Base-by-base conservation (phyloP, 2,888 invertebrate genomes). In the Drosophila stalkeri region DNA sequence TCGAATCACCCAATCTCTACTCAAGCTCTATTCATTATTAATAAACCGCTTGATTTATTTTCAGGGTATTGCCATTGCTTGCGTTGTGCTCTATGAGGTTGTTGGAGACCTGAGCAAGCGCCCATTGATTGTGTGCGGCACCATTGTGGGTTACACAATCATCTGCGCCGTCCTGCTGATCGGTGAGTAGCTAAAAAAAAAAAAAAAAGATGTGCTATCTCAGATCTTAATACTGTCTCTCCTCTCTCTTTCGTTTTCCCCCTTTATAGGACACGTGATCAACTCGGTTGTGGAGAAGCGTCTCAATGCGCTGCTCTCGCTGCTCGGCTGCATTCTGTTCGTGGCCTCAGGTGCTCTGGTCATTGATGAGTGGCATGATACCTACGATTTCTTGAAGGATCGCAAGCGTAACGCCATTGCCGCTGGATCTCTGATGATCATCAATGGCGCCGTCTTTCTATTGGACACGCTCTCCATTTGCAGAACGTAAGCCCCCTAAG, bases 381-480 rank as follows among this genome's bases (percentile, higher is more conserved):
- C 49, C 59, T 70, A 81, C 8, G 86, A 89, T 8, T 49, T 89
- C 27, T 68, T 75, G 67, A 89, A 86, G 70, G 91, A 92, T 7
- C 77, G 80, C 65, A 92, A 92, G 79, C 92, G 92, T 37, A 90
- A 92, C 56, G 91, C 92, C 18, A 75, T 92, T 6, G 92, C 92
- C 35, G 91, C 92, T 23, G 92, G 92, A 6, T 90, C 92, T 0
- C 63, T 92, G 80, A 92, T 92, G 92, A 92, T 92, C 76, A 92
- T 92, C 80, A 92, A 92, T 63, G 92, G 91, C 5, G 91, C 89
- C 33, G 91, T 92, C 72, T 92, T 92, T 75, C 71, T 92, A 1
- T 73, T 92, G 80, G 92, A 92, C 41, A 92, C 92, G n/a, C 80
- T 92, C 43, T 92, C 89, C 65, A 92, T 92, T 67, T 92, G 89